Evolutionary conservation across 2,113 vertebrate species (phyloP).

Genomic region (Xiphorhynchus elegans): DNA sequence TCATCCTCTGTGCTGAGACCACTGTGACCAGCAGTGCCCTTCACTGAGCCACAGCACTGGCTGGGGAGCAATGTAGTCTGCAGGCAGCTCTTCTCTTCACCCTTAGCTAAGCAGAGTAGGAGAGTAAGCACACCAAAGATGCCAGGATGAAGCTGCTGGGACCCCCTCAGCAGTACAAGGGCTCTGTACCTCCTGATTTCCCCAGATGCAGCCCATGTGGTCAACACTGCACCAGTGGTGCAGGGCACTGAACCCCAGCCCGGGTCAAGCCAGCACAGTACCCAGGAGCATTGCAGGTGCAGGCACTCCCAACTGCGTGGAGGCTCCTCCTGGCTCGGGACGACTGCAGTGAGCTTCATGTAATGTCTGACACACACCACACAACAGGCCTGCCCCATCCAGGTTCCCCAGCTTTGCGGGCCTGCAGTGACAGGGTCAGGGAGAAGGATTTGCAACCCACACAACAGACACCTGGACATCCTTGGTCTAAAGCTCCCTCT

Average conservation of each 20-base stretch:
- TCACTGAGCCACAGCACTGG: background rate
- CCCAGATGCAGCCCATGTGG: background rate
- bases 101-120: background rate
- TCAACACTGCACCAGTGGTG: background rate
- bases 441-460: background rate
- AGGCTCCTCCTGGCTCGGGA: background rate
- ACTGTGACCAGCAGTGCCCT: background rate
- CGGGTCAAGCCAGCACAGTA: background rate
- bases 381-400: background rate
- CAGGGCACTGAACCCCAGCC: background rate
- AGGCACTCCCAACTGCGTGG: rapidly evolving
- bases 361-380: background rate
- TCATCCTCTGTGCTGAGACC: background rate
- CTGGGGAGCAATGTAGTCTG: background rate
- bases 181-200: background rate
- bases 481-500: background rate
- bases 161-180: background rate
- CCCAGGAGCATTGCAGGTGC: rapidly evolving
- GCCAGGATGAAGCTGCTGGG: background rate
- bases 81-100: background rate
- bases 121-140: background rate
- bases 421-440: background rate
- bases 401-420: background rate
- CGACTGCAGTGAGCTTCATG: background rate
- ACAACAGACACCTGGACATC: background rate